These are phyloP conservation scores for Campylorhamphus procurvoides DNA, from an alignment of 2,113 vertebrate genomes.

Conservation along the genomic window DNA sequence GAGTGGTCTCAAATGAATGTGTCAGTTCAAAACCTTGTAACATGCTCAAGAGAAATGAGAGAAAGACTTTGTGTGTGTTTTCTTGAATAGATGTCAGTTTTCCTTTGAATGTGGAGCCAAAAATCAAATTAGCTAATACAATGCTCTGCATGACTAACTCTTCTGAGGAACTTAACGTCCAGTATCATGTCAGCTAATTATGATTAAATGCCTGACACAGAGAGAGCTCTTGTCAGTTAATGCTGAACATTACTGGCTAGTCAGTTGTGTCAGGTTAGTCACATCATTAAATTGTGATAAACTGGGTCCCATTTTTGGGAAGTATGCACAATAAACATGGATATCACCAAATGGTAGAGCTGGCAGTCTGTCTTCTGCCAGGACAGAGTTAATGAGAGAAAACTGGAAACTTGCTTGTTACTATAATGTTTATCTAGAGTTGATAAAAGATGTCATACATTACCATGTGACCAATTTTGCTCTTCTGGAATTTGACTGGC, in stretches of 20 bases:
- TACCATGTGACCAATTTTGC: background rate
- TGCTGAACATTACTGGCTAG: background rate
- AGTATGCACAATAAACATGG: accelerated
- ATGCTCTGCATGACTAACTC: background rate
- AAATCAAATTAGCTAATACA: background rate
- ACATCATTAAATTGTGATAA: background rate
- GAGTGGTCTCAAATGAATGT: background rate
- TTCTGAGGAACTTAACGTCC: background rate
- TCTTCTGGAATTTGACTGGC: background rate
- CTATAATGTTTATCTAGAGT: background rate
- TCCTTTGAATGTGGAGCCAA: background rate
- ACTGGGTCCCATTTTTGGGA: background rate
- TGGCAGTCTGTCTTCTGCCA: background rate
- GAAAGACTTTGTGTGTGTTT: background rate
- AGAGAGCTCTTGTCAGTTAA: background rate
- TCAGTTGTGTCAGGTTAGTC: background rate
- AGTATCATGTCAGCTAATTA: background rate
- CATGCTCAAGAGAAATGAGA: background rate
- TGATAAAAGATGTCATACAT: background rate
- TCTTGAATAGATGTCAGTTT: background rate
- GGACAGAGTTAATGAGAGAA: background rate
- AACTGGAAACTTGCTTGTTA: background rate
- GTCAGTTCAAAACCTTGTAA: background rate
- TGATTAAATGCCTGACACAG: background rate
- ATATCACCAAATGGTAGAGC: background rate